phyloP scores from a whole-genome alignment of 2,888 invertebrate species.

The Aradus depressus region DNA sequence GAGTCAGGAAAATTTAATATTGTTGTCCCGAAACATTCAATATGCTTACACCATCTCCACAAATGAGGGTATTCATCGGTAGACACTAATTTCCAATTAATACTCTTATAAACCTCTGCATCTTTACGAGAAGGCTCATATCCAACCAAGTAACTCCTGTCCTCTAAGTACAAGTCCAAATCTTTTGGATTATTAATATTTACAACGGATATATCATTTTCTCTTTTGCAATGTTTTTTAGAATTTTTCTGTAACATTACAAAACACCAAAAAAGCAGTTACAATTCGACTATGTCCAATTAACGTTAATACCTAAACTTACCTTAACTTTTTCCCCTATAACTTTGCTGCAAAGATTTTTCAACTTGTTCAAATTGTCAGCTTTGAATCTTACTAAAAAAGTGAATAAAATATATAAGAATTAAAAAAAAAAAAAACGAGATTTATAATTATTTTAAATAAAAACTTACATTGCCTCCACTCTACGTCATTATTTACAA shows the following conservation, averaged over 20 bases:
- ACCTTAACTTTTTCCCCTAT: constrained; percentile 96
- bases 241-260: constrained; percentile 38
- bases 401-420: constrained; percentile 6
- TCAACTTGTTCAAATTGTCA: constrained; percentile 89
- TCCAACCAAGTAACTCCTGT: constrained; percentile 31
- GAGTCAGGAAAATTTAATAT: constrained; percentile 19
- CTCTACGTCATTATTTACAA: constrained; percentile 74
- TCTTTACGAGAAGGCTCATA: constrained; percentile 29
- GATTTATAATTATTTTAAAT: not conserved
- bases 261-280: not conserved
- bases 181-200: constrained; percentile 3
- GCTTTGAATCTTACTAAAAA: constrained; percentile 59
- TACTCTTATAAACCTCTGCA: constrained; percentile 23
- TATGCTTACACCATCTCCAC: constrained; percentile 29
- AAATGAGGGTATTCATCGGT: constrained; percentile 25
- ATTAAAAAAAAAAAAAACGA: not conserved
- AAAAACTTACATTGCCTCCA: constrained; percentile 63
- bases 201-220: not conserved
- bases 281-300: not conserved
- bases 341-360: constrained; percentile 92
- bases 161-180: constrained; percentile 26
- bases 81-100: constrained; percentile 21
- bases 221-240: not conserved
- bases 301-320: not conserved
- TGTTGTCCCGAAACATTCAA: constrained; percentile 26